Percentiles rank a stretch among this genome's conserved stretches.
Evolutionary conservation across 2,113 vertebrate species (phyloP).

Genomic region (Mus spicilegus): DNA sequence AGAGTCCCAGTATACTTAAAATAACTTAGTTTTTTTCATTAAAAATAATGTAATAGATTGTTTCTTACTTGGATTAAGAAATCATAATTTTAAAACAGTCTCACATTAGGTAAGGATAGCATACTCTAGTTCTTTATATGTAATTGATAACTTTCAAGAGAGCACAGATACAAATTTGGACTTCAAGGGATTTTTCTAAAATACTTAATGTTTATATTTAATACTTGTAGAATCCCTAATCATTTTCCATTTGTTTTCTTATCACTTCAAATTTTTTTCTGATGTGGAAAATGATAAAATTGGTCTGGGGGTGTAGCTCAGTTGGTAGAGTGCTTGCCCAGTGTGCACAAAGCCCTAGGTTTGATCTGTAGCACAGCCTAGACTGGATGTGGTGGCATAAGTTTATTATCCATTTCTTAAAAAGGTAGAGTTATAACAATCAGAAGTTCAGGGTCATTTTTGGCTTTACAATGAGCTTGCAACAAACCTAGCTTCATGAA

Average conservation of each 20-base stretch:
- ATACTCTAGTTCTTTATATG: neutral
- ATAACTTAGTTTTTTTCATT: conserved; percentile 32
- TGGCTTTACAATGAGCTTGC: neutral
- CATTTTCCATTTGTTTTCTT: conserved; percentile 15
- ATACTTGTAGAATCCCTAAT: neutral
- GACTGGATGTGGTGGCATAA: neutral
- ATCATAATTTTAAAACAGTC: conserved; percentile 57
- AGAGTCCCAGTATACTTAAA: conserved; percentile 33
- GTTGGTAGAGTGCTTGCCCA: neutral
- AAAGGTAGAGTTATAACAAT: neutral
- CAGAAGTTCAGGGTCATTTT: neutral
- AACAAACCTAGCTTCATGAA: neutral
- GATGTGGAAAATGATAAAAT: conserved; percentile 59
- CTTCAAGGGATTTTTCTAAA: conserved; percentile 45
- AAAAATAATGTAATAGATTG: conserved; percentile 4
- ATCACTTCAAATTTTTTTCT: conserved; percentile 40
- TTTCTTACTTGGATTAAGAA: conserved; percentile 24
- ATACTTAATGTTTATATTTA: conserved; percentile 6
- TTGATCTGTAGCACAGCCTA: neutral
- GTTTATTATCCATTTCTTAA: neutral
- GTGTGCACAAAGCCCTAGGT: neutral
- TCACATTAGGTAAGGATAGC: neutral
- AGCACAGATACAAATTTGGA: neutral
- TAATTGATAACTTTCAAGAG: neutral
- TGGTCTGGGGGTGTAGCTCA: neutral